Conservation (phyloP, 2,113 vertebrate species). For the Melierax canorus region DNA sequence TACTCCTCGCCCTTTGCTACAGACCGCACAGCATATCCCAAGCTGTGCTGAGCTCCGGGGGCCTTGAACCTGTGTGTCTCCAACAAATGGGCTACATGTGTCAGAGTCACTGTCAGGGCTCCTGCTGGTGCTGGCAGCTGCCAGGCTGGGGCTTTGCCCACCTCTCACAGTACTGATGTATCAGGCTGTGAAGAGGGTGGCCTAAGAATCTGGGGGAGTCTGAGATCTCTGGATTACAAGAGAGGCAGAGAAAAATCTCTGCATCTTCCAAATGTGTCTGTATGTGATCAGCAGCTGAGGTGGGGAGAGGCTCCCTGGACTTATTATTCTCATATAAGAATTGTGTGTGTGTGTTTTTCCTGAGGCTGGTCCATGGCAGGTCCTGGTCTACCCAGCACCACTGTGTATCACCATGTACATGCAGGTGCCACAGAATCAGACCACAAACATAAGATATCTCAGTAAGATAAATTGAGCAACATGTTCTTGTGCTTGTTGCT, state of each 20-base stretch:
- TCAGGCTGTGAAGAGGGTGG: background rate
- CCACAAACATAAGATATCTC: background rate
- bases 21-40: background rate
- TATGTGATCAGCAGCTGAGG: background rate
- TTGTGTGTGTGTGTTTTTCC: background rate
- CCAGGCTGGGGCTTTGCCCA: background rate
- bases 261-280: background rate
- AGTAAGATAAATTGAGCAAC: background rate
- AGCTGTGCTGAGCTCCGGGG: background rate
- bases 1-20: background rate
- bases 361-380: background rate
- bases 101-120: background rate
- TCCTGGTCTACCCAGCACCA: background rate
- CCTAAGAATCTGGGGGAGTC: background rate
- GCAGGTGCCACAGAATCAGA: background rate
- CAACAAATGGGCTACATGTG: background rate
- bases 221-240: background rate
- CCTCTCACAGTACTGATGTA: too few species aligned
- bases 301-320: background rate
- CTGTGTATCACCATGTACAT: rapidly evolving
- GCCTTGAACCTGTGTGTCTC: background rate
- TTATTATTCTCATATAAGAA: background rate
- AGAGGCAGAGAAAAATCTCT: background rate
- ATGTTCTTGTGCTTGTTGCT: background rate
- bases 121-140: background rate